Percentiles rank a stretch among this genome's conserved stretches.
These are phyloP conservation scores for Dynastes maya DNA, from an alignment of 2,888 invertebrate genomes.

Conservation along the genomic window DNA sequence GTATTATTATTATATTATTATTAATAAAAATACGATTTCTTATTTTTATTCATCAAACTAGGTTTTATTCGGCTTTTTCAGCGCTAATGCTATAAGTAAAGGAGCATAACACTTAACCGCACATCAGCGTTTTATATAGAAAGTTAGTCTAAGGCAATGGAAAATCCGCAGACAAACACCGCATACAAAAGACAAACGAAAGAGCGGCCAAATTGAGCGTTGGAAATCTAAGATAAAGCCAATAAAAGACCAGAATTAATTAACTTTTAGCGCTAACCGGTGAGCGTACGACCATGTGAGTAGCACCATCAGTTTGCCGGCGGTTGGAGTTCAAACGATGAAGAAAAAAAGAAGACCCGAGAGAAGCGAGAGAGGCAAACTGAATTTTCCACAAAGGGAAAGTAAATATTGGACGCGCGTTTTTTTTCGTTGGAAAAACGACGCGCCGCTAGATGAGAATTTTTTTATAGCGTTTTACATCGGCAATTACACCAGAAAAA, in stretches of 20 bases:
- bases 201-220: conserved; percentile 30
- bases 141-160: no score
- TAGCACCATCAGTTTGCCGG: neutral
- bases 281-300: neutral
- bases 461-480: no score
- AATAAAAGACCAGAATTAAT: conserved; percentile 37
- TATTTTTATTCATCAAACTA: no score
- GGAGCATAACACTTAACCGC: no score
- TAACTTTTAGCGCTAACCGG: conserved; percentile 15
- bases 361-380: neutral
- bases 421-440: neutral
- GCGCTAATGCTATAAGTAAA: no score
- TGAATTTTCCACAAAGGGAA: conserved; percentile 3
- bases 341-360: no score
- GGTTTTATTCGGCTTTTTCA: no score
- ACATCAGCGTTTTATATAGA: no score
- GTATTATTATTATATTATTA: no score
- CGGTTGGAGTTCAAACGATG: neutral
- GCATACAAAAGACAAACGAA: conserved; percentile 18
- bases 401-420: neutral
- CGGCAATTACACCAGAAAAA: no score
- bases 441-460: no score
- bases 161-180: neutral
- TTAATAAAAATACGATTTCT: no score
- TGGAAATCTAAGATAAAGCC: conserved; percentile 46